Evolutionary conservation across 2,113 vertebrate species (phyloP).

Genomic region (Rhinogobius similis): DNA sequence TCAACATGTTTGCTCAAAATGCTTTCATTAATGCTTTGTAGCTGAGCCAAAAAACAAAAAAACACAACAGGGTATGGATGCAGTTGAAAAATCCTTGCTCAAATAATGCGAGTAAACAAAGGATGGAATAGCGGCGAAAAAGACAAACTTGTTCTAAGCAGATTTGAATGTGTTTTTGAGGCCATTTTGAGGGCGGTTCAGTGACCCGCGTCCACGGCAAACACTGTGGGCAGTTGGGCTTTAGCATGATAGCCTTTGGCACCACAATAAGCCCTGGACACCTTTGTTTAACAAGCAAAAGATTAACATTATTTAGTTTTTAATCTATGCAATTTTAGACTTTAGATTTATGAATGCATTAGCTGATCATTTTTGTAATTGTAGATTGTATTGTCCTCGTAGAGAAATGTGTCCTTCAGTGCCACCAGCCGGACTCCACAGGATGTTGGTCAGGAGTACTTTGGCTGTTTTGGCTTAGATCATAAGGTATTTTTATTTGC

Average conservation of each 20-base stretch:
- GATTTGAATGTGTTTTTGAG: slow-evolving; percentile 7
- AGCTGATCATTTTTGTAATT: too few species aligned
- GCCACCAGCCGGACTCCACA: too few species aligned
- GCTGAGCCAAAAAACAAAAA: slow-evolving; percentile 47
- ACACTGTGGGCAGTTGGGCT: slow-evolving; percentile 37
- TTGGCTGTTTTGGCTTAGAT: too few species aligned
- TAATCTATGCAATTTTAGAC: slow-evolving; percentile 8
- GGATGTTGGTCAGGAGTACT: too few species aligned
- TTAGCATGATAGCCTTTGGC: slow-evolving; percentile 64
- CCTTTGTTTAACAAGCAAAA: slow-evolving; percentile 35
- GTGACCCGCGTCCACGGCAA: slow-evolving; percentile 54
- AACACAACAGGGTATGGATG: slow-evolving; percentile 36
- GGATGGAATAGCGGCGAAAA: slow-evolving; percentile 33
- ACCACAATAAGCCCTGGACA: slow-evolving; percentile 46
- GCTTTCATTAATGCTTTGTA: slow-evolving; percentile 62
- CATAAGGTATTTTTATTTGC: too few species aligned
- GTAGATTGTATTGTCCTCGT: neutral
- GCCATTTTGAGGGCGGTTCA: slow-evolving; percentile 18
- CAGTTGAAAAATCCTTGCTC: slow-evolving; percentile 45
- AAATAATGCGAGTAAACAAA: slow-evolving; percentile 67
- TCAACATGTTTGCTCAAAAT: slow-evolving; percentile 66
- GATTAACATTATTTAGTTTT: slow-evolving; percentile 29
- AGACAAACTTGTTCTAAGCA: slow-evolving; percentile 56
- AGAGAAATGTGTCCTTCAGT: neutral
- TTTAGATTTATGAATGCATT: neutral